phyloP scores from a whole-genome alignment of 2,888 invertebrate species.

The Aricia artaxerxes region DNA sequence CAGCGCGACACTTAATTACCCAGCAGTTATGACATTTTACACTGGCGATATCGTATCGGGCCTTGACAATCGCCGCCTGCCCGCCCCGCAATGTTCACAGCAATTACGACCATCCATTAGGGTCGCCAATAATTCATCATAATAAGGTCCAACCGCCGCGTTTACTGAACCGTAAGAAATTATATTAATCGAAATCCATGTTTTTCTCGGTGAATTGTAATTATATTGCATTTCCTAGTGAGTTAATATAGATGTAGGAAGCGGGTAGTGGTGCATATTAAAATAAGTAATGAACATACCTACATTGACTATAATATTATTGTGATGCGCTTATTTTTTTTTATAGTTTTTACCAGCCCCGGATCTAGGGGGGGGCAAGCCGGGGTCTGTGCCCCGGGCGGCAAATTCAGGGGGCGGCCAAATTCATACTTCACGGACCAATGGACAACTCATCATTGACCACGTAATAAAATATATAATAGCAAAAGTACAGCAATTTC shows the following conservation, averaged over 20 bases:
- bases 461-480: too few relatives aligned
- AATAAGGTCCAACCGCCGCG: slow-evolving; percentile 74
- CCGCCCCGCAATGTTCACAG: slow-evolving; percentile 55
- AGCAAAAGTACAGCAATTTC: too few relatives aligned
- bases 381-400: too few relatives aligned
- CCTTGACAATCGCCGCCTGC: slow-evolving; percentile 54
- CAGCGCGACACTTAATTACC: not conserved
- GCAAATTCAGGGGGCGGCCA: too few relatives aligned
- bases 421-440: too few relatives aligned
- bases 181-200: slow-evolving; percentile 59
- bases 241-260: not conserved
- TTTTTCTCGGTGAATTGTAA: not conserved
- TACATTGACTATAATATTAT: too few relatives aligned
- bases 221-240: not conserved
- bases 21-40: not conserved
- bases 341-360: too few relatives aligned
- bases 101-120: slow-evolving; percentile 71
- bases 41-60: slow-evolving; percentile 31
- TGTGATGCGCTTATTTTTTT: too few relatives aligned
- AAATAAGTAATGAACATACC: not conserved
- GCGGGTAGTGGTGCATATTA: not conserved
- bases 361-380: too few relatives aligned
- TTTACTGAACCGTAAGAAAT: slow-evolving; percentile 72
- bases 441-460: too few relatives aligned
- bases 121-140: slow-evolving; percentile 74